A percentile compares a stretch with the other conserved stretches of the same genome.
Conservation (phyloP, 2,888 invertebrate species). For the Omphaloscelis lunosa region DNA sequence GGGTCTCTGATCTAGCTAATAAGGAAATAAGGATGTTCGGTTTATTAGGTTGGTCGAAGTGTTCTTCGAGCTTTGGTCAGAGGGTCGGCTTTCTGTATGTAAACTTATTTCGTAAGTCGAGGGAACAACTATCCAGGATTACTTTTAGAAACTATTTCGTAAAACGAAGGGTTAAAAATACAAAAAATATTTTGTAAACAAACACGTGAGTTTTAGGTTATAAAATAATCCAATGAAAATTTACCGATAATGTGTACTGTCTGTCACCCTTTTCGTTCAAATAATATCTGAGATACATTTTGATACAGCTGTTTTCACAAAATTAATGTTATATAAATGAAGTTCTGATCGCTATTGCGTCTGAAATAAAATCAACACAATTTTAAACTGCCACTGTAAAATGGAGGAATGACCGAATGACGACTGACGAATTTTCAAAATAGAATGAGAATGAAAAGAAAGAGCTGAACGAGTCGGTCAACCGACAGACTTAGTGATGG, state of each 20-base stretch:
- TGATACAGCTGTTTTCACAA: constrained; percentile 37
- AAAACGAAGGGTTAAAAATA: neutral
- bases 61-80: neutral
- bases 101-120: neutral
- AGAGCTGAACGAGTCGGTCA: neutral
- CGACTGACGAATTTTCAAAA: no score
- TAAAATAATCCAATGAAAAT: constrained; percentile 30
- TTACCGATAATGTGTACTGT: constrained; percentile 96
- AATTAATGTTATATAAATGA: neutral
- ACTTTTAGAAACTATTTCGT: neutral
- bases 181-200: constrained; percentile 44
- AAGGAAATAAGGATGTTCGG: neutral
- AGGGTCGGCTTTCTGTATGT: neutral
- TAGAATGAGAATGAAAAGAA: neutral
- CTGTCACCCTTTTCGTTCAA: constrained; percentile 94
- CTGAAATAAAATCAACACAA: neutral
- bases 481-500: neutral
- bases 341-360: neutral
- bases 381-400: neutral
- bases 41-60: neutral
- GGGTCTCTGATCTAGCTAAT: neutral
- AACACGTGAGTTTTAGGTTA: constrained; percentile 71
- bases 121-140: neutral
- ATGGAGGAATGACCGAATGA: neutral
- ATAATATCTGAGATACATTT: constrained; percentile 89